Evolutionary conservation across 2,113 vertebrate genomes (phyloP).

Genomic region (Neofelis nebulosa): DNA sequence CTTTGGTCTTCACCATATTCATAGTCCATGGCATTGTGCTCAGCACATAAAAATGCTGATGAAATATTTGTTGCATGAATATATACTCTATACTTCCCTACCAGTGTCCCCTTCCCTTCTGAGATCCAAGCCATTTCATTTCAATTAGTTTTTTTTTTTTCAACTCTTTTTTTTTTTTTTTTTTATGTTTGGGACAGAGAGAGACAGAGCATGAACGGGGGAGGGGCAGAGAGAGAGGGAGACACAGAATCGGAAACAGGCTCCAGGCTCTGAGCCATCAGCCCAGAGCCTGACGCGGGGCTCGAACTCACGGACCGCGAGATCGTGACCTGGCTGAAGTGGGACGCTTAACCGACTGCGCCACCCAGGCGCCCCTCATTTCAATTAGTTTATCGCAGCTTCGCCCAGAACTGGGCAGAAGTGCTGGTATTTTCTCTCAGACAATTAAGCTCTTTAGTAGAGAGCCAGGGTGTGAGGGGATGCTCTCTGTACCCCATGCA

Average conservation of each 20-base stretch:
- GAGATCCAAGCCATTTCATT: constrained; percentile 74
- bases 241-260: no score
- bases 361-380: no score
- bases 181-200: no score
- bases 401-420: constrained; percentile 71
- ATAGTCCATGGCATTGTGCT: neutral
- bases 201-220: no score
- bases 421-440: constrained; percentile 65
- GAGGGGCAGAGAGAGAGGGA: no score
- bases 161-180: no score
- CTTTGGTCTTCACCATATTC: neutral
- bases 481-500: neutral
- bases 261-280: no score
- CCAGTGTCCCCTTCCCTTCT: neutral
- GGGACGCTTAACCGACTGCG: no score
- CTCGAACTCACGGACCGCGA: no score
- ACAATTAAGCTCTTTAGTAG: constrained; percentile 76
- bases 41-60: neutral
- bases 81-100: neutral
- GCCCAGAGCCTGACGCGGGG: no score
- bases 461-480: constrained; percentile 75
- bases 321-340: no score
- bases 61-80: constrained; percentile 8
- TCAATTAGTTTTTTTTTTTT: constrained; percentile 83
- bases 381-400: constrained; percentile 81